Evolutionary conservation across 2,888 invertebrate genomes (phyloP).

Genomic region (Pammene fasciana): DNA sequence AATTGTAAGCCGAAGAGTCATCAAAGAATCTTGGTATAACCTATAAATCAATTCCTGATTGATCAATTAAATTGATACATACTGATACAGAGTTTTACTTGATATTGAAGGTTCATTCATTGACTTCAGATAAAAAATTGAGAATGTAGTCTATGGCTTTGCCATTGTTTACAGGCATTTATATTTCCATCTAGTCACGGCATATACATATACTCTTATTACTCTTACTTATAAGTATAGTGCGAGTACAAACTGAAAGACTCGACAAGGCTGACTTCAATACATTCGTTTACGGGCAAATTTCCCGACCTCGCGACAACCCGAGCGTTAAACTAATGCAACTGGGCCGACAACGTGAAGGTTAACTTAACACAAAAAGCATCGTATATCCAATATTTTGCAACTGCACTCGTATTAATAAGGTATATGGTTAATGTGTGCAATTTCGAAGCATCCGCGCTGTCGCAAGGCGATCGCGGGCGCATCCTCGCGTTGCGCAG

Average conservation of each 20-base stretch:
- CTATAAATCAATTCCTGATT: background rate
- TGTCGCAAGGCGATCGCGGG: constrained; percentile 74
- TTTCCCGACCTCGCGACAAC: constrained; percentile 74
- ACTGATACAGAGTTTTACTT: background rate
- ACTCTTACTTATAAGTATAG: constrained; percentile 22
- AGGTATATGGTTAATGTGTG: constrained; percentile 66
- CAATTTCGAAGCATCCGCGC: constrained; percentile 78
- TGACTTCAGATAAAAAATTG: background rate
- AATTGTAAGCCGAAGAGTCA: background rate
- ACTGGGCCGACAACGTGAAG: constrained; percentile 75
- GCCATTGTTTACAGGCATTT: background rate
- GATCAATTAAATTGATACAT: too few relatives aligned
- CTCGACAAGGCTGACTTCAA: constrained; percentile 44
- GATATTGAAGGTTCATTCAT: background rate
- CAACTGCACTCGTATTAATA: constrained; percentile 79
- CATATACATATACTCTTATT: too few relatives aligned
- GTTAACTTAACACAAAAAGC: constrained; percentile 77
- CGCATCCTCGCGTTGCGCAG: constrained; percentile 79
- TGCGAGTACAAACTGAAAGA: constrained; percentile 44
- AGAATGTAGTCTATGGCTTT: background rate
- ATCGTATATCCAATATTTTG: constrained; percentile 75
- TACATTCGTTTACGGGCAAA: constrained; percentile 48
- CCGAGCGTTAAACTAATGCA: constrained; percentile 79
- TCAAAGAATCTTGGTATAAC: too few relatives aligned
- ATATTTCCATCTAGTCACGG: background rate